Base-by-base conservation (phyloP, 2,888 invertebrate species). In the Eudasyphora cyanicolor region DNA sequence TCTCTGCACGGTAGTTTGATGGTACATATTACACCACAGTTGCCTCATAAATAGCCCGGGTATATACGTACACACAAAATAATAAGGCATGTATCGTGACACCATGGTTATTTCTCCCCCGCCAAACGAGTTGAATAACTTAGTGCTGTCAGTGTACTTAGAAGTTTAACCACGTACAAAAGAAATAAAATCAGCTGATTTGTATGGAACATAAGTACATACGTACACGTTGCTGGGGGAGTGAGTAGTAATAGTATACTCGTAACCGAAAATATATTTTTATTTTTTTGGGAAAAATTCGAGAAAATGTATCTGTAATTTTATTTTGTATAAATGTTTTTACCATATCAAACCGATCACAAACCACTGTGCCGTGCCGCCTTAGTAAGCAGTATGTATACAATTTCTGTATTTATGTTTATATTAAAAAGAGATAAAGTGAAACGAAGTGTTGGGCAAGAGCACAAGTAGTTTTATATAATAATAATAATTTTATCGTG, bases 161-260 rank as follows among this genome's bases (percentile, higher is more conserved):
- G 7, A 14, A 60, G 60, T 60, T 24, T 10, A n/a, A 7, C 1
- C 60, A 60, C 60, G 60, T 60, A 60, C 19, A 60, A 60, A 60
- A 29, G 29, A n/a, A 29, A 60, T 32, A 29, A 29, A 29, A 60
- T n/a, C 60, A 29, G 54, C 19, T 54, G 60, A 29, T 60, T 29
- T 29, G 60, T 60, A 60, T 29, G 60, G 60, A 14, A 60, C 38
- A 38, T n/a, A n/a, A n/a, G n/a, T n/a, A n/a, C n/a, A n/a, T n/a
- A n/a, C n/a, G n/a, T n/a, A n/a, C n/a, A n/a, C n/a, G n/a, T n/a
- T n/a, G n/a, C n/a, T n/a, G n/a, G n/a, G n/a, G n/a, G n/a, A n/a
- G n/a, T n/a, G n/a, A n/a, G n/a, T n/a, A n/a, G n/a, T n/a, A n/a
- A n/a, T n/a, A n/a, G n/a, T n/a, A n/a, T n/a, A n/a, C n/a, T n/a